These are phyloP conservation scores for Heliconius charithonia DNA, from an alignment of 2,888 invertebrate species.

Conservation along the genomic window DNA sequence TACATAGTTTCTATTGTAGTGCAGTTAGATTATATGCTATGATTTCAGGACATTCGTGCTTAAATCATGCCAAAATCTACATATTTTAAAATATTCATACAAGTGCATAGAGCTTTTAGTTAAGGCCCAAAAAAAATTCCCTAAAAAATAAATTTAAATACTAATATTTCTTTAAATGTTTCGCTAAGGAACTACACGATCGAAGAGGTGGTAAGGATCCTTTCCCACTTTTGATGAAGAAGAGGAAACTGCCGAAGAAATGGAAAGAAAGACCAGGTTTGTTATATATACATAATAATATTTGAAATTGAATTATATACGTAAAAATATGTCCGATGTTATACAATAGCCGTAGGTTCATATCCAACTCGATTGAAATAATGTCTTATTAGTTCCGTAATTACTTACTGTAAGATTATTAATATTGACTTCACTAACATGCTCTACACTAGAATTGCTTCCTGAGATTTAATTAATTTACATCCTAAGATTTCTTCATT, in stretches of 20 bases:
- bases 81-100: neutral
- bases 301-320: neutral
- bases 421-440: neutral
- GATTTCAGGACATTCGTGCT: neutral
- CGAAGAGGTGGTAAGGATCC: constrained; percentile 90
- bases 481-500: neutral
- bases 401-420: neutral
- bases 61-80: neutral
- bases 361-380: too few relatives aligned
- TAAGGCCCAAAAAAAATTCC: too few relatives aligned
- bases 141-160: neutral
- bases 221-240: constrained; percentile 88
- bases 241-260: constrained; percentile 90
- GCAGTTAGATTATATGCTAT: neutral
- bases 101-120: neutral
- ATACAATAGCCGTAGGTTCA: neutral
- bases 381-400: neutral
- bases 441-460: too few relatives aligned
- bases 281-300: neutral
- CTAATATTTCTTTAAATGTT: constrained; percentile 12
- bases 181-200: constrained; percentile 85
- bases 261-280: constrained; percentile 85
- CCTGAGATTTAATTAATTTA: neutral
- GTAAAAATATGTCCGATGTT: neutral
- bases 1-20: neutral